Conservation (phyloP, 2,113 vertebrate species). For the Gallinago paraguaiae region DNA sequence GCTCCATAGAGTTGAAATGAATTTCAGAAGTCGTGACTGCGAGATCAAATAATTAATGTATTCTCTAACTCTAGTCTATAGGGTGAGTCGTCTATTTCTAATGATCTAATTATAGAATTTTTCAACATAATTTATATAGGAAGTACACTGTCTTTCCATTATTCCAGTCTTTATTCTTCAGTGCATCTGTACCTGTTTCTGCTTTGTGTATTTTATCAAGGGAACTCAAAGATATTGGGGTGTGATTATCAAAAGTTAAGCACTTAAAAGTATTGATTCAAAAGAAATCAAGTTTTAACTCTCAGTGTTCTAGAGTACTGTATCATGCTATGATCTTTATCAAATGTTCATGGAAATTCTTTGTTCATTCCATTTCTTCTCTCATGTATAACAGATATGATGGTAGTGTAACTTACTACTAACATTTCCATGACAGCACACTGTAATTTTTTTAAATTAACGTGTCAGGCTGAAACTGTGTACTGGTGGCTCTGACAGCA, state of each 20-base stretch:
- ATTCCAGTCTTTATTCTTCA: background rate
- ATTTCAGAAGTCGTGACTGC: background rate
- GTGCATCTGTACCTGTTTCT: background rate
- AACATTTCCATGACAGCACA: background rate
- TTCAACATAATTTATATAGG: background rate
- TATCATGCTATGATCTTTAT: background rate
- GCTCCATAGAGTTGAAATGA: background rate
- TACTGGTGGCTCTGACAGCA: background rate
- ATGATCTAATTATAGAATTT: background rate
- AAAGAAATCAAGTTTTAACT: background rate
- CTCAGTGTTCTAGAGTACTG: background rate
- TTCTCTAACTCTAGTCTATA: background rate
- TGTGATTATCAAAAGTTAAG: background rate
- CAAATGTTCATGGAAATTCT: background rate
- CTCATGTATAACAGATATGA: background rate
- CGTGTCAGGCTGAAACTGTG: background rate
- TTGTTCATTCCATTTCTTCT: background rate
- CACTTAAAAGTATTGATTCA: background rate
- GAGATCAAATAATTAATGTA: background rate
- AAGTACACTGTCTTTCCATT: background rate
- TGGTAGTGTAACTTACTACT: background rate
- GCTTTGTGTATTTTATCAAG: background rate
- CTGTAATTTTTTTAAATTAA: background rate
- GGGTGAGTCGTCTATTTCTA: background rate
- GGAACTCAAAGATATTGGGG: background rate